phyloP scores from a whole-genome alignment of 2,113 vertebrate genomes.

The Chauna torquata region DNA sequence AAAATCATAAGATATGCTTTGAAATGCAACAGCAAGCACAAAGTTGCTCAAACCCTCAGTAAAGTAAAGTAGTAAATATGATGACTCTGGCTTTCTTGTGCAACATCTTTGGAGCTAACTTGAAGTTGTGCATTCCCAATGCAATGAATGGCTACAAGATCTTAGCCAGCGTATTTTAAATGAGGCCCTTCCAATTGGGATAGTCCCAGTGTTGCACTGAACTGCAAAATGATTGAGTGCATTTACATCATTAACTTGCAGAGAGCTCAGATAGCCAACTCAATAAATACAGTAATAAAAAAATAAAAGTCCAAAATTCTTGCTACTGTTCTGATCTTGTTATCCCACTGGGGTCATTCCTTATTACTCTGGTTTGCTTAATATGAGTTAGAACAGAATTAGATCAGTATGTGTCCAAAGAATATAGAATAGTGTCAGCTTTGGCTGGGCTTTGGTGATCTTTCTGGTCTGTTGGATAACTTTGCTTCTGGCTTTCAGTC shows the following conservation, averaged over 20 bases:
- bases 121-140: constrained; percentile 54
- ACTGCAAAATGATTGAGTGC: constrained; percentile 42
- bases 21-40: constrained; percentile 58
- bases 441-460: not conserved
- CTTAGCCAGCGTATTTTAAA: constrained; percentile 72
- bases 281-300: not conserved
- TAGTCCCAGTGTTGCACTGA: constrained; percentile 44
- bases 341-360: not conserved
- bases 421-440: not conserved
- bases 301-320: not conserved
- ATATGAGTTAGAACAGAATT: not conserved
- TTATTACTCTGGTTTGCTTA: not conserved
- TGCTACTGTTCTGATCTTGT: not conserved
- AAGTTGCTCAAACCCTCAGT: constrained; percentile 31
- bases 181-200: constrained; percentile 47
- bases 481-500: not conserved
- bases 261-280: not conserved
- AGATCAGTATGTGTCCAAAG: not conserved
- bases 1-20: not conserved
- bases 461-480: not conserved
- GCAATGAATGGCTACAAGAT: constrained; percentile 38
- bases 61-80: constrained; percentile 50
- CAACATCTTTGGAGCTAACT: constrained; percentile 55
- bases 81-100: constrained; percentile 60
- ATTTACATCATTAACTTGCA: constrained; percentile 49